Base-by-base conservation (phyloP, 2,888 invertebrate species). In the Agrochola litura region DNA sequence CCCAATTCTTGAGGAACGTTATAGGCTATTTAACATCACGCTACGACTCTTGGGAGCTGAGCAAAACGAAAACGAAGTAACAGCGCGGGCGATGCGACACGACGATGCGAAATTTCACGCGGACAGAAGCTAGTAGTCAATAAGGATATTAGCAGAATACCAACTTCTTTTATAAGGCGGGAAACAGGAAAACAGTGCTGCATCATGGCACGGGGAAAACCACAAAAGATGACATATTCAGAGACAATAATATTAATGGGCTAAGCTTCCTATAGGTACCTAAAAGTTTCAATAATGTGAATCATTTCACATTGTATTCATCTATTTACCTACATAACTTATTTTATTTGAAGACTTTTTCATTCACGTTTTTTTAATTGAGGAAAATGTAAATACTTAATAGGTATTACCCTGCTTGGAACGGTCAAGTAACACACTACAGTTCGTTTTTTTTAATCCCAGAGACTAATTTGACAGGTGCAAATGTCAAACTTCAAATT, bases 201-300 rank as follows among this genome's bases (percentile, higher is more conserved):
- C 10, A 61, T 43, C 5, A 46, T 58, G 8, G 10, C 12, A 2
- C 19, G 25, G 67, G 79, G 71, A 81, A 82, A 82, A 83, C 83
- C 83, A n/a, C 72, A 68, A 2, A 41, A 66, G 5, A 43, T 67
- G 56, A 43, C 16, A 37, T 61, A n/a, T 25, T 19, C n/a, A 43
- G 9, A 19, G 19, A 19, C 25, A 63, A n/a, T 73, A 4, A n/a
- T 41, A 54, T n/a, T 61, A 30, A 58, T 43, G 22, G 4, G 9
- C 19, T 54, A 30, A 2, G 14, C 16, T 61, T 61, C 14, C 12
- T 30, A 2, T 5, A 41, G 12, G 19, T 54, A 56, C 37, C 22
- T 49, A 46, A 41, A 19, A 63, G 25, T 6, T 8, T 49, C 54
- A 37, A 22, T 46, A 14, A 19, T 8, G 16, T 37, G 25, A 30